Percentiles rank a stretch among this genome's conserved stretches.
These are phyloP conservation scores for Nymphalis io DNA, from an alignment of 1,140 invertebrate genomes.

Conservation along the genomic window DNA sequence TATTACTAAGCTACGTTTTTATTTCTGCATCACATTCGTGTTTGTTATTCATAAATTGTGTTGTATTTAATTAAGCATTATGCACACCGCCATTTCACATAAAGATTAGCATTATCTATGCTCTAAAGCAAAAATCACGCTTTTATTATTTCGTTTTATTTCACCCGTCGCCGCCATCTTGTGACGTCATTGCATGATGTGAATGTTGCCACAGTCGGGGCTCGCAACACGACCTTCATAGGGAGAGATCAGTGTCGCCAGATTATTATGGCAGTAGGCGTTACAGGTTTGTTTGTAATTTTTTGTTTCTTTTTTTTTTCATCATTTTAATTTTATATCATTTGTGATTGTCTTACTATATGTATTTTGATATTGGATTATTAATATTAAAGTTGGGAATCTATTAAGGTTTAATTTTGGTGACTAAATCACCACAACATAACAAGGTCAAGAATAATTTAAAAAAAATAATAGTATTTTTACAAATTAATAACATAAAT, in stretches of 20 bases:
- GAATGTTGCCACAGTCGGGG: constrained; percentile 81
- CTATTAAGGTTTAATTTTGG: no score
- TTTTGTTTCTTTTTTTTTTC: constrained; percentile 32
- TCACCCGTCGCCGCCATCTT: constrained; percentile 48
- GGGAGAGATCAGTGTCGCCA: constrained; percentile 82
- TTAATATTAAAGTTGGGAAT: no score
- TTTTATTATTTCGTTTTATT: constrained; percentile 14
- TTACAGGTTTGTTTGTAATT: constrained; percentile 82
- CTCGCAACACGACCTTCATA: constrained; percentile 85
- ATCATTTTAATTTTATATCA: constrained; percentile 11
- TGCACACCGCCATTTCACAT: neutral
- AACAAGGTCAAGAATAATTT: no score
- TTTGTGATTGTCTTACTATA: neutral
- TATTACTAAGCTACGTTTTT: neutral
- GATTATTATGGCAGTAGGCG: constrained; percentile 84
- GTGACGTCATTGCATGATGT: constrained; percentile 52
- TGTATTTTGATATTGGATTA: neutral
- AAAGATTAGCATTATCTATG: neutral
- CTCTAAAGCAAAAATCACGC: constrained; percentile 13
- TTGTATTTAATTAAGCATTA: constrained; percentile 10
- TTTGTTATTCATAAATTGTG: neutral
- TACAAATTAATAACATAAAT: no score
- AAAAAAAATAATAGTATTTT: no score
- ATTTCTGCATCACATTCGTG: neutral
- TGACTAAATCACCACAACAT: no score